Percentiles rank a stretch among this genome's conserved stretches.
Evolutionary conservation across 2,888 invertebrate species (phyloP).

Genomic region (Piscicola geometra): DNA sequence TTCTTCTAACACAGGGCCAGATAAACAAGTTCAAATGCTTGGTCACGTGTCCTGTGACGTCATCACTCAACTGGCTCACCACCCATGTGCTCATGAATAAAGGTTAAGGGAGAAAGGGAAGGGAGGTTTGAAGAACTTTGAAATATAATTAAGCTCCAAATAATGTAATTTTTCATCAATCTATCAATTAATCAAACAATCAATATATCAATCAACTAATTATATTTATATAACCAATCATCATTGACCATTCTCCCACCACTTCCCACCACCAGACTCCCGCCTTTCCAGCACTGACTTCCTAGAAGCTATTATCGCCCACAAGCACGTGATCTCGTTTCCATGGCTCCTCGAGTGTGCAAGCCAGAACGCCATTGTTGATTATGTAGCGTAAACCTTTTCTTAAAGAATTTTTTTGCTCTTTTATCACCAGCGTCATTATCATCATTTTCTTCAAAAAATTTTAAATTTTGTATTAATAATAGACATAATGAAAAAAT

Average conservation of each 20-base stretch:
- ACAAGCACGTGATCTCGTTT: slow-evolving; percentile 2
- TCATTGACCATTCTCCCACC: no score
- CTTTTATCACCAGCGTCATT: no score
- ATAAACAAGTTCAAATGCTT: slow-evolving; percentile 1
- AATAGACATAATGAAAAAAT: no score
- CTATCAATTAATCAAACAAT: background rate
- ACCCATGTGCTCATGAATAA: background rate
- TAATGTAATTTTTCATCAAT: background rate
- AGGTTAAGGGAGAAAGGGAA: background rate
- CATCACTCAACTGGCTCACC: background rate
- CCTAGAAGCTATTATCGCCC: background rate
- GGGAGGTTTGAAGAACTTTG: no score
- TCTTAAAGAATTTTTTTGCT: no score
- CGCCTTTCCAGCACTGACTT: background rate
- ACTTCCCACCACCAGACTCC: background rate
- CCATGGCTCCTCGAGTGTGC: background rate
- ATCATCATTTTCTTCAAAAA: no score
- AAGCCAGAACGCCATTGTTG: background rate
- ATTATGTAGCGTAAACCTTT: background rate
- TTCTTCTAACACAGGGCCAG: background rate
- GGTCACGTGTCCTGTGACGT: slow-evolving; percentile 7
- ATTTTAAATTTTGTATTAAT: no score
- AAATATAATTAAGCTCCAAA: background rate
- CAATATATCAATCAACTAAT: no score
- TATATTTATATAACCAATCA: no score